phyloP scores from a whole-genome alignment of 2,888 invertebrate species.

The Trimorus sp. region DNA sequence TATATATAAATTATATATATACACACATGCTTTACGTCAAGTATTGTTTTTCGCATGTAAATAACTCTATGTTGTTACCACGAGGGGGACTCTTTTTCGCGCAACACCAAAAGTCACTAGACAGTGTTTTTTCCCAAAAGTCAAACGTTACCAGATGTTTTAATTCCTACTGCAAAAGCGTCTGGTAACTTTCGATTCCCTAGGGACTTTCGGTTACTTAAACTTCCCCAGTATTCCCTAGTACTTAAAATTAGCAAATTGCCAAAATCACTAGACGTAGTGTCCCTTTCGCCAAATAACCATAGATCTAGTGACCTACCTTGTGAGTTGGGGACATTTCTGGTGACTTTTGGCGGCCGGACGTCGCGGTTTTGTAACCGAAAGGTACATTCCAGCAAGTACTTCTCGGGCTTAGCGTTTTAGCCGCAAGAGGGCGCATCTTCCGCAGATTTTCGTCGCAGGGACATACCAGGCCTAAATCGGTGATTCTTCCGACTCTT shows the following conservation, averaged over 20 bases:
- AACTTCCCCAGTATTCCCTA: too few relatives aligned
- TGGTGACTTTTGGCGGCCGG: constrained; percentile 15
- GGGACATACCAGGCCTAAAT: constrained; percentile 61
- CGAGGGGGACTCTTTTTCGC: constrained; percentile 40
- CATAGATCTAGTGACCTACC: too few relatives aligned
- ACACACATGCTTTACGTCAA: constrained; percentile 50
- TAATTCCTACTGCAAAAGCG: too few relatives aligned
- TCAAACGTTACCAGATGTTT: too few relatives aligned
- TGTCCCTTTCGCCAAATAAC: too few relatives aligned
- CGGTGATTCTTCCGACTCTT: constrained; percentile 57
- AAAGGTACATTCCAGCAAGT: constrained; percentile 50
- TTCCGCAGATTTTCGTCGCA: constrained; percentile 60
- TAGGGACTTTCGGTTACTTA: too few relatives aligned
- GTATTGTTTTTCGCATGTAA: constrained; percentile 52
- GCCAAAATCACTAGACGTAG: too few relatives aligned
- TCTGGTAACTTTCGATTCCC: too few relatives aligned
- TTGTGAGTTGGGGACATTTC: not conserved
- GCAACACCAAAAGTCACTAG: not conserved
- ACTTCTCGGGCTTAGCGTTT: constrained; percentile 49
- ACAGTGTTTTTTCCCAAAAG: too few relatives aligned
- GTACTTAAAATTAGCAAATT: too few relatives aligned
- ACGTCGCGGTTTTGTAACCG: constrained; percentile 44
- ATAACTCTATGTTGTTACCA: constrained; percentile 58
- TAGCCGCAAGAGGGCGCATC: constrained; percentile 50
- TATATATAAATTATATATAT: constrained; percentile 54